phyloP scores from a whole-genome alignment of 1,140 invertebrate genomes.

The Wiebesia pumilae region DNA sequence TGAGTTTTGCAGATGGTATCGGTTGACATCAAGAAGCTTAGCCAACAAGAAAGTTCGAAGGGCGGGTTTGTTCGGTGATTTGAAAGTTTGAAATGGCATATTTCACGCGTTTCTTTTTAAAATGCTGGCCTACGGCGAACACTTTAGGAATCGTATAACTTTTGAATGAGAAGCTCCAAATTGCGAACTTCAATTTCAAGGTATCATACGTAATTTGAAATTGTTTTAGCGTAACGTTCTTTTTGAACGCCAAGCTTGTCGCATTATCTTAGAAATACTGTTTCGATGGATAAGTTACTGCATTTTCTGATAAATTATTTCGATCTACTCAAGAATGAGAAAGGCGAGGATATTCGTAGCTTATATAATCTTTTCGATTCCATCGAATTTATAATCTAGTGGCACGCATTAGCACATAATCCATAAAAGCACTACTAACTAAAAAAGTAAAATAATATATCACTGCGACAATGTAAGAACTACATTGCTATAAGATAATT shows the following conservation, averaged over 20 bases:
- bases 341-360: too few species aligned
- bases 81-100: background rate
- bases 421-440: too few species aligned
- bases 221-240: background rate
- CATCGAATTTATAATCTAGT: too few species aligned
- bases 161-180: background rate
- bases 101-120: background rate
- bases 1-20: background rate
- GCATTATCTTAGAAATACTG: background rate
- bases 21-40: background rate
- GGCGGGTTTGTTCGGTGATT: background rate
- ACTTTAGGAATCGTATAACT: background rate
- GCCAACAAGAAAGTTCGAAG: background rate
- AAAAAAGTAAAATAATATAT: too few species aligned
- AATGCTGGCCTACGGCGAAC: background rate
- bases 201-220: background rate
- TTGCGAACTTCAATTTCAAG: background rate
- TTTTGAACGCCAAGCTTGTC: background rate
- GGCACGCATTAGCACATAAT: background rate
- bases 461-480: too few species aligned
- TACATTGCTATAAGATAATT: background rate
- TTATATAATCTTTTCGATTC: too few species aligned
- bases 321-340: too few species aligned
- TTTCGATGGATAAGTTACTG: background rate
- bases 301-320: too few species aligned